Conservation (phyloP, 1,140 invertebrate genomes). For the Grapholita molesta region DNA sequence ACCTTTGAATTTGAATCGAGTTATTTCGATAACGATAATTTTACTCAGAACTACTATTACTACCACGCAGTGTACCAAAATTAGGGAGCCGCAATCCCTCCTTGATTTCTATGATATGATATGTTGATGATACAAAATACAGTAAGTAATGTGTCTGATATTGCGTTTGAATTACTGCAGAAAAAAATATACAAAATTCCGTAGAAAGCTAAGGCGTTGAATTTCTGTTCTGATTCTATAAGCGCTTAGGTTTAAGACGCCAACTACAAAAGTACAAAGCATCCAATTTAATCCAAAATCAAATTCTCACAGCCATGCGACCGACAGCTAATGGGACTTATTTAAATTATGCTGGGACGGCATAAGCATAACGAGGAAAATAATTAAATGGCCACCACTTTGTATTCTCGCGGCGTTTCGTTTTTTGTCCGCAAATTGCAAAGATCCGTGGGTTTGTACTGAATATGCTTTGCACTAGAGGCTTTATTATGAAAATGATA, state of each 20-base stretch:
- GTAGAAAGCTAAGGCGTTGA: too few species aligned
- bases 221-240: not conserved
- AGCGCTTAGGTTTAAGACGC: too few species aligned
- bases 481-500: constrained; percentile 18
- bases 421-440: constrained; percentile 43
- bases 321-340: constrained; percentile 7
- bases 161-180: too few species aligned
- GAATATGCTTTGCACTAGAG: constrained; percentile 30
- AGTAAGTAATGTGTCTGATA: too few species aligned
- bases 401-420: constrained; percentile 35
- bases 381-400: constrained; percentile 37
- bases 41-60: too few species aligned
- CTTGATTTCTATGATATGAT: too few species aligned
- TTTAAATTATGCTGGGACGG: constrained; percentile 3
- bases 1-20: too few species aligned
- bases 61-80: too few species aligned
- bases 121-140: too few species aligned
- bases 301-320: not conserved
- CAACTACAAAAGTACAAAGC: not conserved
- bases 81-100: too few species aligned
- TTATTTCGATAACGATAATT: too few species aligned
- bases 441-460: constrained; percentile 37
- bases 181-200: too few species aligned
- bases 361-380: constrained; percentile 23
- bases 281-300: not conserved